phyloP scores from a whole-genome alignment of 2,888 invertebrate species.

The Dicycla oo region DNA sequence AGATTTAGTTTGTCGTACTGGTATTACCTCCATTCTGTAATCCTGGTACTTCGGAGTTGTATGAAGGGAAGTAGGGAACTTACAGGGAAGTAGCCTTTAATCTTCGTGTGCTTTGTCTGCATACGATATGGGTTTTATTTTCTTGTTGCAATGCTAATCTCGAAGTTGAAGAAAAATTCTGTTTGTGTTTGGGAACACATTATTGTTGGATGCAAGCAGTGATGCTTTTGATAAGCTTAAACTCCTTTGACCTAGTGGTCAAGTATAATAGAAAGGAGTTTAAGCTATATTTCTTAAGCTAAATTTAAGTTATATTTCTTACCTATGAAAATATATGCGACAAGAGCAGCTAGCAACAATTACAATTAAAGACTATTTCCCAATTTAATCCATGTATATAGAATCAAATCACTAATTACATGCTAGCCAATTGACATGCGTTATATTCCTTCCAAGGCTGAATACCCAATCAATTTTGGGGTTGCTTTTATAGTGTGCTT shows the following conservation, averaged over 20 bases:
- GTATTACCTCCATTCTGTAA: conserved; percentile 66
- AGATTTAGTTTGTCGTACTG: conserved; percentile 70
- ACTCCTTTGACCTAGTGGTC: too few species aligned
- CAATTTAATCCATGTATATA: neutral
- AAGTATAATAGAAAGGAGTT: too few species aligned
- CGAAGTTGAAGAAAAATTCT: neutral
- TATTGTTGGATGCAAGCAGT: too few species aligned
- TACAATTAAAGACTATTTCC: neutral
- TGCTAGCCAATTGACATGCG: neutral
- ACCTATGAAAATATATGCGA: too few species aligned
- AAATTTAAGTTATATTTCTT: too few species aligned
- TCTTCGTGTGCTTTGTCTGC: conserved; percentile 24
- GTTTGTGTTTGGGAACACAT: neutral
- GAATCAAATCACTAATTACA: neutral
- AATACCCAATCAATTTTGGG: neutral
- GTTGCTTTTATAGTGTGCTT: too few species aligned
- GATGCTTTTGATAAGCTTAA: too few species aligned
- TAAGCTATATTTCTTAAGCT: too few species aligned
- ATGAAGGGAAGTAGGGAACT: conserved; percentile 25
- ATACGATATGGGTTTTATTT: conserved; percentile 17
- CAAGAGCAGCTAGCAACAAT: neutral
- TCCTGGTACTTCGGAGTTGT: conserved; percentile 45
- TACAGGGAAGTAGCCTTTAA: conserved; percentile 34
- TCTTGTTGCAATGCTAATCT: neutral
- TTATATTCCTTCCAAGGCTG: too few species aligned